Evolutionary conservation across 92 coral and sea anemone genomes (phyloP).

Genomic region (Epizoanthus fatuus): DNA sequence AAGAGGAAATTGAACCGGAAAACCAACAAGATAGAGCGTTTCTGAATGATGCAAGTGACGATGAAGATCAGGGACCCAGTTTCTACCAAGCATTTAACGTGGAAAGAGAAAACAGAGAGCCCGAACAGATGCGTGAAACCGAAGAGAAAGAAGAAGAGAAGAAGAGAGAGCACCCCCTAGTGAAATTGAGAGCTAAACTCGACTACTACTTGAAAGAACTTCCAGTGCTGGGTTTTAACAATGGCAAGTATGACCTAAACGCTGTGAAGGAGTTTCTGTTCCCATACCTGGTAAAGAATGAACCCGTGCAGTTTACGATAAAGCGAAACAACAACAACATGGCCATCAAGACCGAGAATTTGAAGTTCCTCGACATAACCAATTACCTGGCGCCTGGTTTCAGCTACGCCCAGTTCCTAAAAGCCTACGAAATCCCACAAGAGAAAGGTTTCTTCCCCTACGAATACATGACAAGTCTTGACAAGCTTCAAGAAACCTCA

Average conservation of each 20-base stretch:
- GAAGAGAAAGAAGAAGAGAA: neutral
- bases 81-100: conserved; percentile 11
- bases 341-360: conserved; percentile 37
- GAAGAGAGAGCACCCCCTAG: conserved; percentile 19
- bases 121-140: neutral
- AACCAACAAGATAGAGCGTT: conserved; percentile 43
- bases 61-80: neutral
- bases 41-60: neutral
- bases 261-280: conserved; percentile 41
- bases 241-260: conserved; percentile 50
- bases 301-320: no score
- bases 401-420: conserved; percentile 56
- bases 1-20: conserved; percentile 25
- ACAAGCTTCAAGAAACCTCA: conserved; percentile 31
- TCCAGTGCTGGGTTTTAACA: conserved; percentile 54
- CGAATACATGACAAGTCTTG: conserved; percentile 52
- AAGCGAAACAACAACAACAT: no score
- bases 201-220: conserved; percentile 45
- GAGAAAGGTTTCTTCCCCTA: conserved; percentile 60
- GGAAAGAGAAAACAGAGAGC: neutral
- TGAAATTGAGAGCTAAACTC: neutral
- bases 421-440: conserved; percentile 48
- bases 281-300: neutral
- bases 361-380: conserved; percentile 2
- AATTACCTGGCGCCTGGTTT: conserved; percentile 54